Base-by-base conservation (phyloP, 2,888 invertebrate genomes). In the Myopa testacea region DNA sequence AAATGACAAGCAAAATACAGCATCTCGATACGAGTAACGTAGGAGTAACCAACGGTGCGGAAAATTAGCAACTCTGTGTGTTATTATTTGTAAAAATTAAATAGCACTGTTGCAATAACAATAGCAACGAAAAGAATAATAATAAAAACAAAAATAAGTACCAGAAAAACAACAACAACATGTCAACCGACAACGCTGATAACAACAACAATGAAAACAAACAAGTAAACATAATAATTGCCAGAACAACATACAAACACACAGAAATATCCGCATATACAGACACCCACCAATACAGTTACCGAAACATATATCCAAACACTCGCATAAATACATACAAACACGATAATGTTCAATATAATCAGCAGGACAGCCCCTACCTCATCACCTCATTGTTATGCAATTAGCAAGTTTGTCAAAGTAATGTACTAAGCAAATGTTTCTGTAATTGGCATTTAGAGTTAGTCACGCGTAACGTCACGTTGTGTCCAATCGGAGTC, bases 341-440 rank as follows among this genome's bases (percentile, higher is more conserved):
- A 26, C 26, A 45, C 45, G 45, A 45, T 10, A 45, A 6, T 45
- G 10, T 45, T 45, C 4, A 45, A 45, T 45, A 45, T 3, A 40
- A 26, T 38, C 16, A 55, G 55, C 40, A 16, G 67, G n/a, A 40
- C 67, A 67, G 40, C 34, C 38, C 60, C 38, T 19, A 55, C 19
- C n/a, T n/a, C 8, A 14, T 19, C 14, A n/a, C 45, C 75, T 78
- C 77, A 78, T 80, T 78, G 78, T 78, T 78, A 78, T 78, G 78
- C 80, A 80, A 77, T 80, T 78, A 78, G 77, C 74, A 72, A 75
- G 73, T 80, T 80, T 77, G 77, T 69, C 72, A 76, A 73, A 78
- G 69, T 58, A 62, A 55, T 78, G 60, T 65, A 45, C 45, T 45
- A 58, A 77, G 75, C 77, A 72, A 10, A 75, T 12, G 38, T 12